Conservation (phyloP, 2,888 invertebrate genomes). For the Pristionchus japonicus region DNA sequence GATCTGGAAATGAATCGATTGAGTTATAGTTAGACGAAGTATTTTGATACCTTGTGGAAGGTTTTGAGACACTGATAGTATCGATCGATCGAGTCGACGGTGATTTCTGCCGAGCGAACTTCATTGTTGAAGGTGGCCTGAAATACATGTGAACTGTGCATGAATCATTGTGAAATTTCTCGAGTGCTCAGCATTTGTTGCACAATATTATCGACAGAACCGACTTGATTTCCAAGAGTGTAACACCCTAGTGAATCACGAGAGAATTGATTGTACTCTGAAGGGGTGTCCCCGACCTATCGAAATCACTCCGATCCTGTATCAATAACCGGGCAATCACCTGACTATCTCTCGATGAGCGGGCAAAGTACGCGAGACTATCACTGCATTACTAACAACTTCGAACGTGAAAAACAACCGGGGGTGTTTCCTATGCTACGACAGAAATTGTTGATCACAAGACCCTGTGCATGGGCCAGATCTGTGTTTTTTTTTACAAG, state of each 20-base stretch:
- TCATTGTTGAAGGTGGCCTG: constrained; percentile 67
- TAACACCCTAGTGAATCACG: background rate
- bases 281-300: constrained; percentile 16
- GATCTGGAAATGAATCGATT: too few relatives aligned
- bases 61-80: constrained; percentile 61
- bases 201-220: background rate
- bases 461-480: background rate
- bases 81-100: constrained; percentile 58
- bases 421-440: background rate
- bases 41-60: constrained; percentile 54
- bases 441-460: background rate
- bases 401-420: constrained; percentile 4
- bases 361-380: constrained; percentile 34
- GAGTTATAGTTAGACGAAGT: too few relatives aligned
- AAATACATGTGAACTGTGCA: constrained; percentile 29
- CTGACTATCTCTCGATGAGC: background rate
- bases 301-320: background rate
- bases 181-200: background rate
- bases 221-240: background rate
- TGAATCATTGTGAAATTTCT: background rate
- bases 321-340: background rate
- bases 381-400: background rate
- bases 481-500: background rate
- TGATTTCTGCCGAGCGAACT: constrained; percentile 60
- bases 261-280: background rate